Conservation (phyloP, 2,797 vertebrate genomes). For the Urosaurus nigricauda region DNA sequence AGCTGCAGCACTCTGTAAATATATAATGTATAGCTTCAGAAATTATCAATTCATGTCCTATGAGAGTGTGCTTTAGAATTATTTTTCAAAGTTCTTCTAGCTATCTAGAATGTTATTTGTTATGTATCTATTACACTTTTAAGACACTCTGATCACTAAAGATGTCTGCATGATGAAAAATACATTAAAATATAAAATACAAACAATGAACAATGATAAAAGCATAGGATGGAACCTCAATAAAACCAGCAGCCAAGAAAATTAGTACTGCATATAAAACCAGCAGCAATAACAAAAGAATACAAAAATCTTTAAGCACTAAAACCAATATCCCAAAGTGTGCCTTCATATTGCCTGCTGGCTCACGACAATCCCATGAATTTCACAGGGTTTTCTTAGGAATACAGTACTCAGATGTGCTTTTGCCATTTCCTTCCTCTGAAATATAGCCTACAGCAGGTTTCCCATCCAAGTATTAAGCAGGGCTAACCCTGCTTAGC, state of each 20-base stretch:
- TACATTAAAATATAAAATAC: neutral
- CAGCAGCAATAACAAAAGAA: neutral
- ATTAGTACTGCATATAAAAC: neutral
- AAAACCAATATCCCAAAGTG: neutral
- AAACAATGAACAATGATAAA: neutral
- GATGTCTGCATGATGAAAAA: neutral
- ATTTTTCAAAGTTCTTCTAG: too few relatives aligned
- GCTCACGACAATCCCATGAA: too few relatives aligned
- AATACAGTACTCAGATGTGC: too few relatives aligned
- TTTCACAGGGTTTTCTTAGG: too few relatives aligned
- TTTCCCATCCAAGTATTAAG: too few relatives aligned
- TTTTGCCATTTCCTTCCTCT: too few relatives aligned
- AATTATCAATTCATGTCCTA: neutral
- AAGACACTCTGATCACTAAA: neutral
- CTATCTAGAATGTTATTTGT: too few relatives aligned
- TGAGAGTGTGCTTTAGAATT: neutral
- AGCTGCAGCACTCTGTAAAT: neutral
- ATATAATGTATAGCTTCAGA: neutral
- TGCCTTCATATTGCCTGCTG: neutral
- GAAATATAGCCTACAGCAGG: too few relatives aligned
- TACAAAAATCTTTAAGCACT: neutral
- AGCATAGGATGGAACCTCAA: neutral
- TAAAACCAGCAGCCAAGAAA: neutral
- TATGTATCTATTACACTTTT: too few relatives aligned
- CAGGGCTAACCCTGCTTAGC: too few relatives aligned